These are phyloP conservation scores for Griposia aprilina DNA, from an alignment of 2,888 invertebrate genomes.

Conservation along the genomic window DNA sequence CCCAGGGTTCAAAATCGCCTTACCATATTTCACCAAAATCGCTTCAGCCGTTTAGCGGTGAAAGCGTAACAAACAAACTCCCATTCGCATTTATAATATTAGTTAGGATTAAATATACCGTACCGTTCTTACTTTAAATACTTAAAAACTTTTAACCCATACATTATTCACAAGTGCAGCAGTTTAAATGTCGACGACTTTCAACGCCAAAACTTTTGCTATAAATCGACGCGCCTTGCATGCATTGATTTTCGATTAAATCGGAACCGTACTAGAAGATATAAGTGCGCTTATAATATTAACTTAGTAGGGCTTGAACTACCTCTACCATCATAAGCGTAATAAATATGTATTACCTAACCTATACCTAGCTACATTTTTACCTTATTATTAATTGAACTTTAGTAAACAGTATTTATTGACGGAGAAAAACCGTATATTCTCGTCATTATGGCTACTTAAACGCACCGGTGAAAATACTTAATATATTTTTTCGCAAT, in stretches of 20 bases:
- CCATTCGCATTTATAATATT: not conserved
- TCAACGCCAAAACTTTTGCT: slow-evolving; percentile 39
- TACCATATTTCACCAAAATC: too few species aligned
- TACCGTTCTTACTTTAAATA: not conserved
- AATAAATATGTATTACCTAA: not conserved
- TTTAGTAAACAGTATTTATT: not conserved
- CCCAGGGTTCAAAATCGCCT: too few species aligned
- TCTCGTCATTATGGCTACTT: not conserved
- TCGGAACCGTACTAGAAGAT: not conserved
- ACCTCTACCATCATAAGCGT: not conserved
- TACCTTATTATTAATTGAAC: not conserved
- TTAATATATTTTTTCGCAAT: not conserved
- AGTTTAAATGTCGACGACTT: slow-evolving; percentile 29
- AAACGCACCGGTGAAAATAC: not conserved
- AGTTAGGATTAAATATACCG: not conserved
- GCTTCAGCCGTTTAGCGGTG: too few species aligned
- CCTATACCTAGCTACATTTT: not conserved
- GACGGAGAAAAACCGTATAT: not conserved
- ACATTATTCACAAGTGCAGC: slow-evolving; percentile 31
- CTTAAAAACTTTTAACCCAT: not conserved
- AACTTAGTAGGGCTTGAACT: not conserved
- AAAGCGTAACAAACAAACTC: too few species aligned
- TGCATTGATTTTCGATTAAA: slow-evolving; percentile 56
- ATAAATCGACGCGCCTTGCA: slow-evolving; percentile 47
- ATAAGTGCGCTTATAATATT: not conserved